A percentile compares a stretch with the other conserved stretches of the same genome.
These are phyloP conservation scores for Loxodonta africana DNA, from an alignment of 2,113 vertebrate species.

Conservation along the genomic window DNA sequence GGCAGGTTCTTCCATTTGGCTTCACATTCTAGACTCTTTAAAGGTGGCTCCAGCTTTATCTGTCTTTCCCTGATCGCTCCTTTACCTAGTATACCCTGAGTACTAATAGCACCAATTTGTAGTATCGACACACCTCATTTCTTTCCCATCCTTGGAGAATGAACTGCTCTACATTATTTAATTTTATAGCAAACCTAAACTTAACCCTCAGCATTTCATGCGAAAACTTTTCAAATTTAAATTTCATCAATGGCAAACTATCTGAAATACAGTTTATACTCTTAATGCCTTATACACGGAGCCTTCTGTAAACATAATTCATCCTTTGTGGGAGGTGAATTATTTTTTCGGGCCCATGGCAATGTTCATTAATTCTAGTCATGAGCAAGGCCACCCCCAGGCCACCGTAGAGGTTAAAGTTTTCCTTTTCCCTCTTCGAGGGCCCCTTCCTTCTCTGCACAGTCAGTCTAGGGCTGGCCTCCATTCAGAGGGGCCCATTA, in stretches of 20 bases:
- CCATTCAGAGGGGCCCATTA: not conserved
- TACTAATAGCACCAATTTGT: not conserved
- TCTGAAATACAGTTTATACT: conserved; percentile 17
- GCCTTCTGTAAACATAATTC: not conserved
- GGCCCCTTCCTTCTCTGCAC: not conserved
- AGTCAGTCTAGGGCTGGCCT: not conserved
- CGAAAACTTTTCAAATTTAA: conserved; percentile 45
- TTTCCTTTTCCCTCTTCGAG: not conserved
- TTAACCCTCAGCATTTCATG: conserved; percentile 30
- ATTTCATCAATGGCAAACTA: conserved; percentile 51
- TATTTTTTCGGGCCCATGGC: not conserved
- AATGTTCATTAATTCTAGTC: not conserved
- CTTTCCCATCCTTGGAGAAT: conserved; percentile 31
- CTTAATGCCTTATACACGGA: not conserved
- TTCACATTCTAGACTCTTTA: conserved; percentile 48
- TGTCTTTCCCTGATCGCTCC: not conserved
- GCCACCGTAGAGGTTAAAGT: not conserved
- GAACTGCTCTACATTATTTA: conserved; percentile 52
- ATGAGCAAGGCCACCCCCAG: not conserved
- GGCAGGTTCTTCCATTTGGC: not conserved
- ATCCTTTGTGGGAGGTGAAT: not conserved
- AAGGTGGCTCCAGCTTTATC: conserved; percentile 7
- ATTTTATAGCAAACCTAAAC: conserved; percentile 50
- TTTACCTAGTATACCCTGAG: not conserved
- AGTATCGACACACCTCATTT: not conserved